Evolutionary conservation across 2,888 invertebrate genomes (phyloP).

Genomic region (Diaphora mendica): DNA sequence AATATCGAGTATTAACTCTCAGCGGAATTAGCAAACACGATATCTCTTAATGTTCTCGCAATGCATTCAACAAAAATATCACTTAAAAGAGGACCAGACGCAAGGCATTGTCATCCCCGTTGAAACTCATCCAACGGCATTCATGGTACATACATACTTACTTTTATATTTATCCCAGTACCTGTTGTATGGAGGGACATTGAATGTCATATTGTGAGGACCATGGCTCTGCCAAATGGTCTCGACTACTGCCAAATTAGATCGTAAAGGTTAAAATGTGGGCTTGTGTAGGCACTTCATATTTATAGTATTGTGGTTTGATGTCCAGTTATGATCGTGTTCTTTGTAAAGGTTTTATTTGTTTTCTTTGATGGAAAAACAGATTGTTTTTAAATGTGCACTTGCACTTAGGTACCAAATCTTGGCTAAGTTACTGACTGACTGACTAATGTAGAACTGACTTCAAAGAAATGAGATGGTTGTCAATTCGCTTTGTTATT

Average conservation of each 20-base stretch:
- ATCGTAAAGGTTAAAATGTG: conserved; percentile 80
- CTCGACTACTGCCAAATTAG: conserved; percentile 74
- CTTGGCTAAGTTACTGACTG: no score
- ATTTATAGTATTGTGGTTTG: conserved; percentile 42
- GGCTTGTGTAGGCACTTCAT: conserved; percentile 53
- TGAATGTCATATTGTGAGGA: conserved; percentile 60
- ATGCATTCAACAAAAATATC: background rate
- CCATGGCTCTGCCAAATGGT: conserved; percentile 71
- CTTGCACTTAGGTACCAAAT: no score
- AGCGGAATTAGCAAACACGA: background rate
- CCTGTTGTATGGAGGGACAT: conserved; percentile 68
- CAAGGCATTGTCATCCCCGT: conserved; percentile 37
- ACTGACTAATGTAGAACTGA: no score
- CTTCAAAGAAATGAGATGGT: no score
- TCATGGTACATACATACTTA: conserved; percentile 44
- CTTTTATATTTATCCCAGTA: conserved; percentile 53
- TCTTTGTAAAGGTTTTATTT: conserved; percentile 17
- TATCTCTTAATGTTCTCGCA: background rate
- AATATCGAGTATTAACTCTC: background rate
- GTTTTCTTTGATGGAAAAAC: conserved; percentile 13
- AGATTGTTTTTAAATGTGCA: conserved; percentile 11
- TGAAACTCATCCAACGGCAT: conserved; percentile 39
- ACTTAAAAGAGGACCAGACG: conserved; percentile 1
- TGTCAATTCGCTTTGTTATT: no score
- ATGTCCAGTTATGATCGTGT: conserved; percentile 19